Evolutionary conservation across 2,797 vertebrate genomes (phyloP), one percentile per base, ranked within the genome.

Genomic region (Myiothlypis coronata): DNA sequence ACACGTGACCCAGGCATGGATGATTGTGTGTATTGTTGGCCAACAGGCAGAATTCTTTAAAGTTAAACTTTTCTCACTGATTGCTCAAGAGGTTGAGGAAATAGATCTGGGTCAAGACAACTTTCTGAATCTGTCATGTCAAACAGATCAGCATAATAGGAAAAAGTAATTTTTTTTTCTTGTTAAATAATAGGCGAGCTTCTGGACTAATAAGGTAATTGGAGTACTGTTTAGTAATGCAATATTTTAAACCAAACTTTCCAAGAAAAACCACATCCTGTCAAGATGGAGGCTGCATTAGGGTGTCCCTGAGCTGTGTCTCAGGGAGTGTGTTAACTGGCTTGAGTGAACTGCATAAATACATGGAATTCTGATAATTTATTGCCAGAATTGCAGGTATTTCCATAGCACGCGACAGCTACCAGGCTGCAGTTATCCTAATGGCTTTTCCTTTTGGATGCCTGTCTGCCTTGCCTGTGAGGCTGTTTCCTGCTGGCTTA

Each of bases 401-500:
- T 93, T 87, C 84, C 47, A 37, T 68, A 57, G 82, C 89, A 46
- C 1, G 0, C 0, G 3, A 37, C 0, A 0, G 5, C 32, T n/a
- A 5, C 39, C 57, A 28, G 67, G 56, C 56, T 64, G 56, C 47
- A 3, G 57, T 87, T 74, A 43, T 27, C 44, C 53, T 43, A 14
- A 59, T 80, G 13, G 8, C 49, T 77, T 84, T 78, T 74, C 56
- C 46, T 71, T 64, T 57, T 74, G 94, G 75, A 20, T 78, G 50
- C n/a, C 47, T 89, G 76, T 70, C 74, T 80, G 69, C 81, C 61
- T 71, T 49, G 24, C 0, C 0, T 3, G 5, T 35, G 69, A 78
- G 61, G 13, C 56, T 0, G 0, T 76, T 87, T 60, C 78, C 79
- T 87, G 64, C 37, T 53, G 30, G 41, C 12, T 67, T 13, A 8